Evolutionary conservation across 2,888 invertebrate species (phyloP).

Genomic region (Tryphoninae sp.): DNA sequence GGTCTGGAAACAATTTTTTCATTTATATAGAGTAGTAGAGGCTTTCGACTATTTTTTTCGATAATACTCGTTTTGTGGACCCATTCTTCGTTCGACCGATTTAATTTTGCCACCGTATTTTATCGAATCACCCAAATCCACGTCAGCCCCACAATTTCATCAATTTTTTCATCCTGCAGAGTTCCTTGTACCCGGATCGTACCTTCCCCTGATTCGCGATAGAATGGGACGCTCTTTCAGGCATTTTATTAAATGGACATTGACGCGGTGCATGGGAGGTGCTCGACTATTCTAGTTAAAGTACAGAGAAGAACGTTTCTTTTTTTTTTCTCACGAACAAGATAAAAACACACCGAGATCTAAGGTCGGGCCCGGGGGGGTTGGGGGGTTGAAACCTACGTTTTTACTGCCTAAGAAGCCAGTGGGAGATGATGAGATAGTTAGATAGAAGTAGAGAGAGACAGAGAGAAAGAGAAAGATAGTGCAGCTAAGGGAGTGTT

Average conservation of each 20-base stretch:
- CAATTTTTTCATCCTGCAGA: too few relatives aligned
- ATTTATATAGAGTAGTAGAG: constrained; percentile 73
- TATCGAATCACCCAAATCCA: too few relatives aligned
- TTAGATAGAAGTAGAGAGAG: constrained; percentile 35
- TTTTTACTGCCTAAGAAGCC: constrained; percentile 70
- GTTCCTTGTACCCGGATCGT: too few relatives aligned
- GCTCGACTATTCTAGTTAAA: constrained; percentile 61
- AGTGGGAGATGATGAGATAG: constrained; percentile 67
- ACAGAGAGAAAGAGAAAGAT: constrained; percentile 48
- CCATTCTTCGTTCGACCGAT: too few relatives aligned
- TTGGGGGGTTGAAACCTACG: constrained; percentile 59
- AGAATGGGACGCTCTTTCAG: constrained; percentile 74
- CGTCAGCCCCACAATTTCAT: too few relatives aligned
- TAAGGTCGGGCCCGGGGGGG: constrained; percentile 49
- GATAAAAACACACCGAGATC: constrained; percentile 47
- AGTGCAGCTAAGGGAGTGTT: constrained; percentile 73
- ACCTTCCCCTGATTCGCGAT: constrained; percentile 69
- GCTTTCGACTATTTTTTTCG: constrained; percentile 62
- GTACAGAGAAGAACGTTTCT: constrained; percentile 30
- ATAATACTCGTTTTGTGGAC: too few relatives aligned
- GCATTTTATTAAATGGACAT: constrained; percentile 79
- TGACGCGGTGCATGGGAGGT: constrained; percentile 70
- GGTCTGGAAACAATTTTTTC: constrained; percentile 81
- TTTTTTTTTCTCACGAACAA: constrained; percentile 14
- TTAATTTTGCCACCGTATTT: too few relatives aligned